Conservation (phyloP, 2,113 vertebrate genomes). For the Notarius lentiginosus region DNA sequence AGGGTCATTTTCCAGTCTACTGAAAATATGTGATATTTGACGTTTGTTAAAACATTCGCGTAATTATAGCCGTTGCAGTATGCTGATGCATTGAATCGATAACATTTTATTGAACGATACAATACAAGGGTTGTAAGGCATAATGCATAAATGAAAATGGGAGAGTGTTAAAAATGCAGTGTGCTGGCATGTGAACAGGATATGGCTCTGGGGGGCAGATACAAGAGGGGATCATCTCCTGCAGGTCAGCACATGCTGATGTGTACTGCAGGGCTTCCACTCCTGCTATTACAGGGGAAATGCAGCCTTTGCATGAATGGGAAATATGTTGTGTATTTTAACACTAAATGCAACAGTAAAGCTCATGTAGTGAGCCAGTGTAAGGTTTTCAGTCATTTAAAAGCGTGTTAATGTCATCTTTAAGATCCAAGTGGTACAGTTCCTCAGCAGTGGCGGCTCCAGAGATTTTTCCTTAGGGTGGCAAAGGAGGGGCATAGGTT, state of each 20-base stretch:
- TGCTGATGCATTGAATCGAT: background rate
- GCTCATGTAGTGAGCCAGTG: background rate
- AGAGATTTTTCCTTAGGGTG: too few species aligned
- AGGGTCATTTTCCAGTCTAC: background rate
- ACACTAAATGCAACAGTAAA: background rate
- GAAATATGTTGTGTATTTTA: background rate
- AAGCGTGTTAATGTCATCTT: background rate
- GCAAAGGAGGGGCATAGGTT: too few species aligned
- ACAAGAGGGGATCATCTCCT: slow-evolving; percentile 34
- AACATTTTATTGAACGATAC: background rate
- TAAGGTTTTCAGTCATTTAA: background rate
- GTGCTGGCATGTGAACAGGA: slow-evolving; percentile 7
- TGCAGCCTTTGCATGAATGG: slow-evolving; percentile 6
- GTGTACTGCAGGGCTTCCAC: background rate
- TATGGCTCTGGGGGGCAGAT: slow-evolving; percentile 1
- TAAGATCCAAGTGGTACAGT: background rate
- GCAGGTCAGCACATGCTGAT: slow-evolving; percentile 26
- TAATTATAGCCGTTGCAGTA: slow-evolving; percentile 60
- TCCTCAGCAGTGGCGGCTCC: background rate
- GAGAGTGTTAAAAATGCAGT: slow-evolving; percentile 34
- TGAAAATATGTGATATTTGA: slow-evolving; percentile 51
- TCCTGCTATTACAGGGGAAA: background rate
- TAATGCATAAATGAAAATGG: slow-evolving; percentile 27
- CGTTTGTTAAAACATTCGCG: slow-evolving; percentile 61
- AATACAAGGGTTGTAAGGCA: background rate